These are phyloP conservation scores for Drosophila nr. fundita DNA, from an alignment of 2,888 invertebrate genomes.

Conservation along the genomic window DNA sequence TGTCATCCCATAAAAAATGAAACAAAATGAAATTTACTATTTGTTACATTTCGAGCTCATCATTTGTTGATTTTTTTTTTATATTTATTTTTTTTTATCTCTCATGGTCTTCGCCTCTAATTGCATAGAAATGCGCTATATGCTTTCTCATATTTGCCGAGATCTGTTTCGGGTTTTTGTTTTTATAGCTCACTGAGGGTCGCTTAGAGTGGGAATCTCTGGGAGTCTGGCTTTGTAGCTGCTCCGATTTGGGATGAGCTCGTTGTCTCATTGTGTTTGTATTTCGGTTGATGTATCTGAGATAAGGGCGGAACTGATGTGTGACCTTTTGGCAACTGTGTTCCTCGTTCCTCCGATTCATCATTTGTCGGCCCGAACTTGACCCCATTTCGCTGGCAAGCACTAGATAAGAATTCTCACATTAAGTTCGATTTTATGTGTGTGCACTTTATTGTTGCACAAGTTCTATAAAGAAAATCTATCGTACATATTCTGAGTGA, in stretches of 20 bases:
- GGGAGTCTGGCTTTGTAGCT: conserved; percentile 11
- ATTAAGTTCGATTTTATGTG: background rate
- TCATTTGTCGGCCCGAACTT: conserved; percentile 30
- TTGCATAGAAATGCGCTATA: conserved; percentile 59
- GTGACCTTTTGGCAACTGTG: conserved; percentile 23
- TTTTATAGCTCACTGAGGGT: conserved; percentile 48
- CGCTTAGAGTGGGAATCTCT: conserved; percentile 8
- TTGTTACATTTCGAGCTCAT: conserved; percentile 71
- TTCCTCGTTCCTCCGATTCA: background rate
- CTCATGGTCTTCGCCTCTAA: conserved; percentile 63
- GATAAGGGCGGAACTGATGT: conserved; percentile 39
- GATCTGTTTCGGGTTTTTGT: conserved; percentile 23
- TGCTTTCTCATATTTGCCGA: conserved; percentile 24
- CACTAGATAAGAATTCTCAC: conserved; percentile 16
- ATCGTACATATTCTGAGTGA: background rate
- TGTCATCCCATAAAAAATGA: conserved; percentile 61
- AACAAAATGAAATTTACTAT: conserved; percentile 63
- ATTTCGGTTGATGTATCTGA: conserved; percentile 27
- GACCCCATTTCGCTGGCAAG: conserved; percentile 16
- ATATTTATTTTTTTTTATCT: conserved; percentile 38
- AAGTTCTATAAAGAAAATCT: background rate
- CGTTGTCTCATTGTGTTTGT: conserved; percentile 17
- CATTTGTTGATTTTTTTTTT: conserved; percentile 31
- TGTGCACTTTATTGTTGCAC: background rate
- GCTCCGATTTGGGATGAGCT: conserved; percentile 19